Base-by-base conservation (phyloP, 2,797 vertebrate species). In the Aldrovandia affinis region DNA sequence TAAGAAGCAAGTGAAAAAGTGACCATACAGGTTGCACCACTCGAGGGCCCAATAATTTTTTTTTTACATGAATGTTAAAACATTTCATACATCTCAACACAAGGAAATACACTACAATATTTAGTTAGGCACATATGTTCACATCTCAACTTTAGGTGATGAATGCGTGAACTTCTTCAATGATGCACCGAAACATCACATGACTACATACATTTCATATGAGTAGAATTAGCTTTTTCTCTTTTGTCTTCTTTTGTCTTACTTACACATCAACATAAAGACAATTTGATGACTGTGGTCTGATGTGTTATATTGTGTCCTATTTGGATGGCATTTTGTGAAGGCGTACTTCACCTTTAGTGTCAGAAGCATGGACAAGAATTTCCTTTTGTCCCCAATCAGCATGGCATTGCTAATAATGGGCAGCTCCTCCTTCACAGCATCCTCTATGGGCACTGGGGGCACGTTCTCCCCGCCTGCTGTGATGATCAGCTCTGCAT, bases 391-490 rank as follows among this genome's bases (percentile, higher is more conserved):
- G 89, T 97, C 96, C 30, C 96, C 96, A 10, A 96, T 94, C 55
- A 98, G 90, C 93, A 97, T 94, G 85, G 96, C 95, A 0, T 95
- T 97, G 89, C 97, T 97, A 81, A 98, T 85, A 79, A 97, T 92
- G 0, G 96, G 94, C 28, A 97, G 87, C 78, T 97, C 95, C 14
- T 87, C 95, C 89, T 97, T 98, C 85, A 97, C 94, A 0, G 96
- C 94, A 47, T 97, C 95, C 91, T 98, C 96, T 0, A 96, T 95
- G 61, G 94, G 95, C 84, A 97, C 81, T 0, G 97, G 96, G 14
- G 97, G 93, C 65, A 97, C 87, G 0, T 97, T 97, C 91, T 98
- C 97, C 73, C 96, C 96, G 22, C 96, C 97, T 0, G 97, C 95
- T 0, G 96, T 97, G 91, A 98, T 96, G 85, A 97, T 96, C 70